These are phyloP conservation scores for Hydriomena furcata DNA, from an alignment of 2,888 invertebrate genomes.

Conservation along the genomic window DNA sequence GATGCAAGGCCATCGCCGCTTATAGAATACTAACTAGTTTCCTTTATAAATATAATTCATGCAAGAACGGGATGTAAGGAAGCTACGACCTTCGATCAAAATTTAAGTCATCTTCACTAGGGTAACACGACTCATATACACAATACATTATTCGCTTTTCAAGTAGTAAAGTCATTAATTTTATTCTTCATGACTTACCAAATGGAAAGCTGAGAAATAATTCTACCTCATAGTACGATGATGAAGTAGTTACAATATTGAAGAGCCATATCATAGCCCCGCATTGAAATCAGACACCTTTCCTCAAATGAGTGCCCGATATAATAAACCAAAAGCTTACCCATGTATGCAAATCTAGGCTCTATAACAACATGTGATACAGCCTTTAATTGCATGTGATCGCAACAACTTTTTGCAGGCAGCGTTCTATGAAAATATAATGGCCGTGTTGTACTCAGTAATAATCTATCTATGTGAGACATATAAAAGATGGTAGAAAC, in stretches of 20 bases:
- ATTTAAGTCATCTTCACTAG: too few species aligned
- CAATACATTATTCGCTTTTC: too few species aligned
- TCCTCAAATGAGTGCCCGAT: constrained; percentile 63
- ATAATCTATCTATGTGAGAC: constrained; percentile 71
- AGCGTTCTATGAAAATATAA: constrained; percentile 81
- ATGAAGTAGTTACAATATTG: constrained; percentile 41
- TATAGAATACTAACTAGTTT: too few species aligned
- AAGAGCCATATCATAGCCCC: constrained; percentile 50
- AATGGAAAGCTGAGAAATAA: too few species aligned
- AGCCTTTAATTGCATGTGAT: constrained; percentile 32
- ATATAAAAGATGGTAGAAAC: constrained; percentile 74
- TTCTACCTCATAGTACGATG: neutral
- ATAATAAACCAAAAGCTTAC: constrained; percentile 61
- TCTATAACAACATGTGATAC: constrained; percentile 30
- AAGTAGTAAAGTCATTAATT: too few species aligned
- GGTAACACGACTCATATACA: too few species aligned
- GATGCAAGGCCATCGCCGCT: too few species aligned
- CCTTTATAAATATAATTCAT: too few species aligned
- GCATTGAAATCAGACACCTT: constrained; percentile 53
- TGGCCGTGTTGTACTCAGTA: constrained; percentile 64
- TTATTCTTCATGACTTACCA: too few species aligned
- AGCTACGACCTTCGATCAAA: too few species aligned
- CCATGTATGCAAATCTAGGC: constrained; percentile 38
- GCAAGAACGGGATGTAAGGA: too few species aligned
- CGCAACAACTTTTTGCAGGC: constrained; percentile 62